Evolutionary conservation across 92 coral and sea anemone species (phyloP).

Genomic region (Zoanthus sansibaricus): DNA sequence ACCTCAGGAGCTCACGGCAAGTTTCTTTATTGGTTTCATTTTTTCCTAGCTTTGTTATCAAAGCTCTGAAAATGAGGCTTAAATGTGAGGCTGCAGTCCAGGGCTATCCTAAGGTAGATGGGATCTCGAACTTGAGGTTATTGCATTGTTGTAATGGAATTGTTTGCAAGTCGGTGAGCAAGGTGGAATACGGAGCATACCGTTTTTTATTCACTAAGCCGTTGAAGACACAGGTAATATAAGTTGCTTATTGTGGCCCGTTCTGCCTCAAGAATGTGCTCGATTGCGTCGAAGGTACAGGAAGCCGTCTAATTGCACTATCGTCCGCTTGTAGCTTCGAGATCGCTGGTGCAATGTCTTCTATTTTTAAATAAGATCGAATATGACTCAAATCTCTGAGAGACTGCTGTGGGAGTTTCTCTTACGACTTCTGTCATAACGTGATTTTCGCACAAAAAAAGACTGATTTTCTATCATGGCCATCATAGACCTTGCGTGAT

Average conservation of each 20-base stretch:
- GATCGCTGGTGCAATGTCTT: too few relatives aligned
- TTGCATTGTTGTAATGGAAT: background rate
- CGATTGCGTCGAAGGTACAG: background rate
- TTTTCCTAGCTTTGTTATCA: background rate
- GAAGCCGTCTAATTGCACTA: background rate
- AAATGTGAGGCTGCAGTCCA: background rate
- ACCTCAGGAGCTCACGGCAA: background rate
- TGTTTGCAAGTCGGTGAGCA: constrained; percentile 37
- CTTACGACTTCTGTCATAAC: too few relatives aligned
- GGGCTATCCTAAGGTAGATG: constrained; percentile 5
- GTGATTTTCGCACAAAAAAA: too few relatives aligned
- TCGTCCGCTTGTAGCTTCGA: background rate
- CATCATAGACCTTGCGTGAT: too few relatives aligned
- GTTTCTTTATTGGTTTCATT: background rate
- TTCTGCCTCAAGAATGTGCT: constrained; percentile 27
- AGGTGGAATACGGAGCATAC: constrained; percentile 47
- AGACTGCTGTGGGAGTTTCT: too few relatives aligned
- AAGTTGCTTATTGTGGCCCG: constrained; percentile 7
- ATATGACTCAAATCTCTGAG: too few relatives aligned
- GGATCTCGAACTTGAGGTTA: background rate
- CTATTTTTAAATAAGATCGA: too few relatives aligned
- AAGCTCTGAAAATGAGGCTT: background rate
- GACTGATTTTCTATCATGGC: too few relatives aligned
- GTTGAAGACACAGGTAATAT: constrained; percentile 14
- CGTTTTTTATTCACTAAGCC: constrained; percentile 20